Evolutionary conservation across 2,797 vertebrate species (phyloP).

Genomic region (Dipus sagitta): DNA sequence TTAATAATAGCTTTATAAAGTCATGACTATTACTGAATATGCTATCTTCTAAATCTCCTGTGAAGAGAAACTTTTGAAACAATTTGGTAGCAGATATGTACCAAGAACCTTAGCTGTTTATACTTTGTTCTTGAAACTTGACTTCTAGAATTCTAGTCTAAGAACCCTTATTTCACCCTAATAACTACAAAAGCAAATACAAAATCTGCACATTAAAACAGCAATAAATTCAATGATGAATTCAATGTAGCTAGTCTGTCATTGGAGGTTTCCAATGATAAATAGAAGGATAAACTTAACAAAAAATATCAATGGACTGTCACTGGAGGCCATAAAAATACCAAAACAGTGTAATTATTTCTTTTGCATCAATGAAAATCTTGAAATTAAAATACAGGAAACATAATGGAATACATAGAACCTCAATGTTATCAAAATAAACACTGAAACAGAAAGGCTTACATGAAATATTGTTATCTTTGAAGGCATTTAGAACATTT

Average conservation of each 20-base stretch:
- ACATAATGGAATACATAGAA: constrained; percentile 19
- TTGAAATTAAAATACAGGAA: constrained; percentile 33
- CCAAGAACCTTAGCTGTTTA: neutral
- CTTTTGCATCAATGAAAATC: constrained; percentile 38
- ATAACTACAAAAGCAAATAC: constrained; percentile 39
- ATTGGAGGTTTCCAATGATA: too few relatives aligned
- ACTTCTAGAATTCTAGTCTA: constrained; percentile 38
- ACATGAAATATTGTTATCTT: neutral
- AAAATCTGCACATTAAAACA: neutral
- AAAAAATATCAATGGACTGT: too few relatives aligned
- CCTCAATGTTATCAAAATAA: neutral
- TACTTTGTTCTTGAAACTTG: neutral
- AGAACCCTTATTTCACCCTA: constrained; percentile 40
- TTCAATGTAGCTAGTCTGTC: too few relatives aligned
- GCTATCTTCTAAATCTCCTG: neutral
- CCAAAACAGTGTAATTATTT: neutral
- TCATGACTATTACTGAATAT: constrained; percentile 3
- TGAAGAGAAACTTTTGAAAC: constrained; percentile 33
- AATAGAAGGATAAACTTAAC: too few relatives aligned
- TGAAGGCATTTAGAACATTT: neutral
- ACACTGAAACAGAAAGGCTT: neutral
- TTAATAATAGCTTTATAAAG: constrained; percentile 10
- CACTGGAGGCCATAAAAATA: neutral
- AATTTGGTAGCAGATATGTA: neutral
- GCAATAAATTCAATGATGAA: neutral